Evolutionary conservation across 2,113 vertebrate genomes (phyloP).

Genomic region (Scalopus aquaticus): DNA sequence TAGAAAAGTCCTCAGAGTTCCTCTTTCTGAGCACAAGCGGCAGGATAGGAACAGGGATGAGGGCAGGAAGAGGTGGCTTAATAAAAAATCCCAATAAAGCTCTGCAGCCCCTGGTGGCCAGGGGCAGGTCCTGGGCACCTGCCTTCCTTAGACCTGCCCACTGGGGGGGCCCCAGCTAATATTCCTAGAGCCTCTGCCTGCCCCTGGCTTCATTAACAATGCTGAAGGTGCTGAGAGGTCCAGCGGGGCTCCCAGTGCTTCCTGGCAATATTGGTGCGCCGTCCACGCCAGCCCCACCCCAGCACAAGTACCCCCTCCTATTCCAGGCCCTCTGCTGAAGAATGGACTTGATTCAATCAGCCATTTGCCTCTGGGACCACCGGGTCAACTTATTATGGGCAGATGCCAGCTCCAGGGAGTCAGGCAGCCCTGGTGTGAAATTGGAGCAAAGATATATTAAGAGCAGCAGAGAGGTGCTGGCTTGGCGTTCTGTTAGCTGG

Average conservation of each 20-base stretch:
- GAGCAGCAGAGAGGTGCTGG: constrained; percentile 31
- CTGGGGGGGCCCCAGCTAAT: constrained; percentile 67
- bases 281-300: neutral
- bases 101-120: constrained; percentile 70
- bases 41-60: constrained; percentile 38
- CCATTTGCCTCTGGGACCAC: constrained; percentile 58
- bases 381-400: constrained; percentile 69
- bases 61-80: constrained; percentile 73
- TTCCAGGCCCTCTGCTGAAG: constrained; percentile 46
- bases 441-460: constrained; percentile 71
- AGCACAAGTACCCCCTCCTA: neutral
- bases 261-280: constrained; percentile 46
- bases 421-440: neutral
- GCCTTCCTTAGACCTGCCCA: constrained; percentile 62
- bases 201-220: constrained; percentile 66
- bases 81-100: constrained; percentile 82
- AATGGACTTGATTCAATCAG: constrained; percentile 71
- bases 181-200: constrained; percentile 58
- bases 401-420: constrained; percentile 57
- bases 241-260: neutral
- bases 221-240: constrained; percentile 52
- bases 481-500: neutral
- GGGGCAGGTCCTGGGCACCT: constrained; percentile 65
- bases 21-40: constrained; percentile 45
- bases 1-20: constrained; percentile 36